These are phyloP conservation scores for Oreochromis mossambicus DNA, from an alignment of 2,797 vertebrate species.

Conservation along the genomic window DNA sequence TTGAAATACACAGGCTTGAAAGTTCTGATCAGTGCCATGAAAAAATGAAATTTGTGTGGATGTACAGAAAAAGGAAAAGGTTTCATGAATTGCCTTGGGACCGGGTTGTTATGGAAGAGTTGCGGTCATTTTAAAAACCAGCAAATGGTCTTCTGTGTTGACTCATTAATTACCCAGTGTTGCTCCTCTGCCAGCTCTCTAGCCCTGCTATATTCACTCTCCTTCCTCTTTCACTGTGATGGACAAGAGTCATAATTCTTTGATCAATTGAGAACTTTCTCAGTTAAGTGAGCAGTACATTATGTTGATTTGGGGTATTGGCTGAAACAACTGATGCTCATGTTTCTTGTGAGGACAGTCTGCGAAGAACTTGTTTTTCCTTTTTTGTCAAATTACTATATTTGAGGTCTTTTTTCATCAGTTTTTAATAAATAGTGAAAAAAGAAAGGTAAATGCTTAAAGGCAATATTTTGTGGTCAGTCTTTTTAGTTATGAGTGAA, in stretches of 20 bases:
- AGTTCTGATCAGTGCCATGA: not conserved
- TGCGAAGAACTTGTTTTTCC: not conserved
- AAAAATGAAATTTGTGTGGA: not conserved
- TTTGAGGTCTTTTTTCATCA: not conserved
- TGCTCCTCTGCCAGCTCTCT: not conserved
- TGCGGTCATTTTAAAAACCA: not conserved
- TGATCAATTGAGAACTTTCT: not conserved
- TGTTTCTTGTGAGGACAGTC: not conserved
- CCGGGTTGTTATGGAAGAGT: fast-evolving
- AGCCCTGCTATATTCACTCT: not conserved
- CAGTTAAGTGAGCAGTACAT: not conserved
- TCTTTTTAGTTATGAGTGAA: not conserved
- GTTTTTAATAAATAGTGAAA: not conserved
- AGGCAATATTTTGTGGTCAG: not conserved
- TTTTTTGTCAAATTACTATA: fast-evolving
- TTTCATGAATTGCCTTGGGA: not conserved
- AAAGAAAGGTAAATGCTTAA: fast-evolving
- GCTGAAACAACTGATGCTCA: not conserved
- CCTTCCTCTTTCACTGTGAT: not conserved
- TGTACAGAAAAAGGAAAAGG: not conserved
- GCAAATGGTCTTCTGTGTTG: not conserved
- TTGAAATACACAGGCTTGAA: not conserved
- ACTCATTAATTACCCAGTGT: not conserved
- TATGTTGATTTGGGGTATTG: not conserved
- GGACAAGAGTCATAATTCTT: not conserved